Evolutionary conservation across 2,888 invertebrate genomes (phyloP), one percentile per base, ranked within the genome.

Genomic region (Gortyna flavago): DNA sequence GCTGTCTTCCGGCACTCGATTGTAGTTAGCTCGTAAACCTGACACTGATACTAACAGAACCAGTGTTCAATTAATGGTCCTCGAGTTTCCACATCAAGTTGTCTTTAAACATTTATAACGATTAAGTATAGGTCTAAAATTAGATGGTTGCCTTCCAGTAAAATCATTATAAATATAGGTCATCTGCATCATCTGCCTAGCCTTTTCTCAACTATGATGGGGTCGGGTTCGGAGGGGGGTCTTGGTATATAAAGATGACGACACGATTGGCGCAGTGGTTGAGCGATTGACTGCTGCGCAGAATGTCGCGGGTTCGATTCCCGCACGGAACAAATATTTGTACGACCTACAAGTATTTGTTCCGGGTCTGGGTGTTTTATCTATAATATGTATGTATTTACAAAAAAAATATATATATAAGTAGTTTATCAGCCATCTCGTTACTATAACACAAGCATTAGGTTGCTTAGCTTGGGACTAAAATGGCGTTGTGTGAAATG

Each of bases 41-140:
- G 76, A 74, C 75, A 85, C 71, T 77, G 75, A 85, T 82, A 77
- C 75, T 66, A 72, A 84, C 65, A 75, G 66, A 57, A 64, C 59
- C 57, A 59, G 41, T 35, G 32, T 18, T 73, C 65, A 78, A 64
- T 71, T 78, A 81, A 65, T 69, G 48, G 9, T 57, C 35, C 69
- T 76, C 64, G 57, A 68, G 61, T 72, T 64, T 57, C 59, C 62
- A 59, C 48, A 62, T 48, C 51, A 61, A 4, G 25, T 62, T 72
- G 51, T 62, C 16, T 69, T 69, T 48, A 48, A 75, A 75, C 35
- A 70, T 75, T 57, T 57, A 79, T 41, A 67, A 59, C 48, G 44
- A 35, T 57, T 54, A n/a, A n/a, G 38, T 29, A 35, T 35, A 48
- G 16, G 18, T 29, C n/a, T 67, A 65, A 54, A 66, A 35, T 64